A percentile compares a stretch with the other conserved stretches of the same genome.
Evolutionary conservation across 1,140 invertebrate genomes (phyloP).

Genomic region (Bradysia coprophila): DNA sequence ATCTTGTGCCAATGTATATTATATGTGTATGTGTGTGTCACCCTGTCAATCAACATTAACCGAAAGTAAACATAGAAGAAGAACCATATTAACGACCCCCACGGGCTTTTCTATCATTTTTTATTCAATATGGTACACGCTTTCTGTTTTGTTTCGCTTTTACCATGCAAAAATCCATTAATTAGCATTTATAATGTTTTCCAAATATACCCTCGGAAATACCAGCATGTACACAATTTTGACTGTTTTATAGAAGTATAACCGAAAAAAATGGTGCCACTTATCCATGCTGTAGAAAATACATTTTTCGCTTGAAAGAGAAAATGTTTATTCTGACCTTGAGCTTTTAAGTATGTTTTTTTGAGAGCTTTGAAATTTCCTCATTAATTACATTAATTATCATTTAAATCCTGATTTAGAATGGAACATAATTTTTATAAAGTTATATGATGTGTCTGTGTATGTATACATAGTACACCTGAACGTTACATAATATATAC

Average conservation of each 20-base stretch:
- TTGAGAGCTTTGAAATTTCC: neutral
- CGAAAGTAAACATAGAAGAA: too few relatives aligned
- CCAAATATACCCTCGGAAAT: neutral
- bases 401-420: neutral
- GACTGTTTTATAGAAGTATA: too few relatives aligned
- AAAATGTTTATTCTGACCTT: neutral
- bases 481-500: neutral
- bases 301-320: too few relatives aligned
- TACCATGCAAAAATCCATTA: neutral
- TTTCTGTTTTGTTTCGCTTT: neutral
- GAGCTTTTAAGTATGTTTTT: neutral
- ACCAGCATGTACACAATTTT: too few relatives aligned
- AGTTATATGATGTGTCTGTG: neutral
- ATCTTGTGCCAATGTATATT: too few relatives aligned
- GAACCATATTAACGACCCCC: neutral
- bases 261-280: neutral
- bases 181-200: slow-evolving; percentile 1
- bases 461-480: neutral
- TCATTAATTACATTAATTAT: neutral
- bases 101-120: neutral
- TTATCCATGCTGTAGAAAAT: too few relatives aligned
- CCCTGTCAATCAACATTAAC: too few relatives aligned
- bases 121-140: neutral
- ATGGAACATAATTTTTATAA: neutral
- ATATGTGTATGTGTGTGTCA: too few relatives aligned